Conservation (phyloP, 2,113 vertebrate genomes). For the Neotoma lepida region DNA sequence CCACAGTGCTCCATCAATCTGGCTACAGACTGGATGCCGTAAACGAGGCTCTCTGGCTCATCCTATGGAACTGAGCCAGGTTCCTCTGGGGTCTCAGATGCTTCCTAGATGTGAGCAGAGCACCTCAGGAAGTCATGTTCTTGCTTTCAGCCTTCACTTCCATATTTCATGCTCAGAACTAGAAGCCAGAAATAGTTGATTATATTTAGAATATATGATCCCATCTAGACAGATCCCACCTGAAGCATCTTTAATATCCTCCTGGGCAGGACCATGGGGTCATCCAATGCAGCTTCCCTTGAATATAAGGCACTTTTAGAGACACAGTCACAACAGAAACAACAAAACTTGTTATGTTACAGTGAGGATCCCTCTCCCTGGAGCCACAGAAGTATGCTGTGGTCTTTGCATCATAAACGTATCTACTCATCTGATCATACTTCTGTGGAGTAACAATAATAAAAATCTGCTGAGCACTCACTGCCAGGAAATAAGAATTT, state of each 20-base stretch:
- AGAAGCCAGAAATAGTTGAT: background rate
- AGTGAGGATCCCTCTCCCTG: background rate
- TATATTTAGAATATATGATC: background rate
- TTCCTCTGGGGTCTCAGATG: conserved; percentile 47
- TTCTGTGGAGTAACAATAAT: background rate
- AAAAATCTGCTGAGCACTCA: background rate
- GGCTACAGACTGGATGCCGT: conserved; percentile 11
- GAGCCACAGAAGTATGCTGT: background rate
- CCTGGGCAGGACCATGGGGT: background rate
- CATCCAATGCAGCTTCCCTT: background rate
- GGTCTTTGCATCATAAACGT: background rate
- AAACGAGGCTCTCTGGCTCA: conserved; percentile 18
- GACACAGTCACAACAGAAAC: background rate
- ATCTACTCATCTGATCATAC: background rate
- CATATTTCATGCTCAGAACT: background rate
- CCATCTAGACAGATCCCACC: background rate
- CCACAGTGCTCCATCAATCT: conserved; percentile 44
- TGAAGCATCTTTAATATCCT: background rate
- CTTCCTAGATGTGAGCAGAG: background rate
- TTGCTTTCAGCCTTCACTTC: background rate
- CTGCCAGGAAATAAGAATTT: background rate
- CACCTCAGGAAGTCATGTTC: conserved; percentile 13
- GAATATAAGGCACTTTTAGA: background rate
- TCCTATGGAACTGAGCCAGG: conserved; percentile 8
- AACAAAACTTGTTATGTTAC: background rate